Percentiles rank a stretch among this genome's conserved stretches.
Evolutionary conservation across 2,797 vertebrate genomes (phyloP).

Genomic region (Sebastes vulpes): DNA sequence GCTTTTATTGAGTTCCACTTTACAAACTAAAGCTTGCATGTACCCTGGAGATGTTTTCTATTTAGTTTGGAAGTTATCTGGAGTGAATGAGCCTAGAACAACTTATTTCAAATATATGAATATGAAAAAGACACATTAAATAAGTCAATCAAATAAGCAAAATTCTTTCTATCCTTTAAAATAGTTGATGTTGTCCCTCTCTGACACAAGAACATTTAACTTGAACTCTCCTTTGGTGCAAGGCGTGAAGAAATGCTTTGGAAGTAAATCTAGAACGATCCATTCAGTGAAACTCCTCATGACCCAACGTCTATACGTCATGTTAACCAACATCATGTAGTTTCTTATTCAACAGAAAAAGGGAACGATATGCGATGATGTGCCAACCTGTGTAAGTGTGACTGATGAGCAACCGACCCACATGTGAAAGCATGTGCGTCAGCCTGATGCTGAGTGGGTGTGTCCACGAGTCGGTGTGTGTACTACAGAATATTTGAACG

Average conservation of each 20-base stretch:
- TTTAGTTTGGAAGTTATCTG: background rate
- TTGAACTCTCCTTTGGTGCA: background rate
- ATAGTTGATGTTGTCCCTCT: background rate
- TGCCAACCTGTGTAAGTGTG: constrained; percentile 10
- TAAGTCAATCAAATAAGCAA: background rate
- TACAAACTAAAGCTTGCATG: background rate
- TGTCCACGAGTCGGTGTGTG: constrained; percentile 16
- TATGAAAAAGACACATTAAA: background rate
- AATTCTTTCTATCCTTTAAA: background rate
- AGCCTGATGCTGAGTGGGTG: constrained; percentile 45
- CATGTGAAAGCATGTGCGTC: constrained; percentile 54
- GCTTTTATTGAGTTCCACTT: background rate
- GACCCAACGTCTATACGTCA: background rate
- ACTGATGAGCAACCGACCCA: constrained; percentile 21
- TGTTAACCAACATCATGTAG: background rate
- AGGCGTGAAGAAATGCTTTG: background rate
- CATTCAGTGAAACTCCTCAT: background rate
- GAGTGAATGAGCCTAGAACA: background rate
- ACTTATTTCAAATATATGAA: background rate
- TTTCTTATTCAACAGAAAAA: constrained; percentile 1
- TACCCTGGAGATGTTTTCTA: background rate
- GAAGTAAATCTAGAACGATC: background rate
- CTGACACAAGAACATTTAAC: background rate
- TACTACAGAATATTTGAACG: constrained; percentile 19
- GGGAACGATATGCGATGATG: background rate